Base-by-base conservation (phyloP, 2,888 invertebrate genomes). In the Monochamus alternatus region DNA sequence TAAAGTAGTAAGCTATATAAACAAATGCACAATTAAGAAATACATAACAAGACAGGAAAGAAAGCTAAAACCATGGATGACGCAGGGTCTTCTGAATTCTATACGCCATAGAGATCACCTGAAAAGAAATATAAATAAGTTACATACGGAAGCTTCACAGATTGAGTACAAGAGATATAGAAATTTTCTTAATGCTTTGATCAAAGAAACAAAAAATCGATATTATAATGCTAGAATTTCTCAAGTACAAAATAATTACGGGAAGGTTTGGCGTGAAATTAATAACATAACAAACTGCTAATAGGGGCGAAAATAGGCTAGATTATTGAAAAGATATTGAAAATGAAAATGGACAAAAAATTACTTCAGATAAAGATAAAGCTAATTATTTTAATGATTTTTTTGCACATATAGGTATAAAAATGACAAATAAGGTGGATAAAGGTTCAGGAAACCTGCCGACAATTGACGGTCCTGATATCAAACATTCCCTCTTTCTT, bases 131-230 rank as follows among this genome's bases (percentile, higher is more conserved):
- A 7, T 7, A 5, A 55, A 55, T 55, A 22, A 31, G 30, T 60
- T 60, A 60, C 60, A 3, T 7, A 60, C 60, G 3, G 60, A 60
- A 60, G 30, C 9, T 9, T 31, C 60, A 31, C 10, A 32, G 12
- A 60, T 30, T 8, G 60, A 60, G 32, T 60, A 60, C 31, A 60
- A 30, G 30, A 60, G n/a, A 60, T 60, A 60, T 32, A 32, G 60
- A 60, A 60, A 60, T 60, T 60, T 60, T 32, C 8, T 60, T 32
- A 60, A 31, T 60, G 14, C 10, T 32, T 14, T 60, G 9, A 55
- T 55, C 5, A 60, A 32, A 14, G n/a, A 38, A 60, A 60, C 60
- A 60, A 60, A 60, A 60, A 58, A 58, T 58, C 58, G n/a, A 58
- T 58, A 58, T 30, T 58, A 58, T 58, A 58, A 22, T 58, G 30